A percentile compares a stretch with the other conserved stretches of the same genome.
Conservation (phyloP, 2,888 invertebrate species). For the Epirrhoe tristata region DNA sequence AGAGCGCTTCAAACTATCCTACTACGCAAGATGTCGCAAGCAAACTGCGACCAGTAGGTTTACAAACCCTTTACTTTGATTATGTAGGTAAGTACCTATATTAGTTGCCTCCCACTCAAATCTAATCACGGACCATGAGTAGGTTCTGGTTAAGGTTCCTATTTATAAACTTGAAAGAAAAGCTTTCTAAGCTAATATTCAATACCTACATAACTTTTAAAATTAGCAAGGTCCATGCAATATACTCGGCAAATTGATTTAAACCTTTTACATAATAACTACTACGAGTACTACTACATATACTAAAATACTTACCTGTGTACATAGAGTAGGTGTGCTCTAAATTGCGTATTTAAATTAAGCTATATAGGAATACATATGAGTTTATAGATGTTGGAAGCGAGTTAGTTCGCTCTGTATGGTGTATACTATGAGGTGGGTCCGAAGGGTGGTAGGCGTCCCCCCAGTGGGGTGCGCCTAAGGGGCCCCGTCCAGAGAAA, state of each 20-base stretch:
- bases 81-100: too few relatives aligned
- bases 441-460: slow-evolving; percentile 55
- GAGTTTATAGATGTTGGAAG: slow-evolving; percentile 80
- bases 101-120: background rate
- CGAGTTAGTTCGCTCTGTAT: slow-evolving; percentile 82
- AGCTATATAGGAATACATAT: slow-evolving; percentile 72
- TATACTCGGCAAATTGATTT: slow-evolving; percentile 73
- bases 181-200: slow-evolving; percentile 18
- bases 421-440: slow-evolving; percentile 80
- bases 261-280: slow-evolving; percentile 57
- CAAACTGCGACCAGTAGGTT: background rate
- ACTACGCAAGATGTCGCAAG: background rate
- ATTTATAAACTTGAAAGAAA: background rate
- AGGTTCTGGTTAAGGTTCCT: too few relatives aligned
- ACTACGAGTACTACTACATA: background rate
- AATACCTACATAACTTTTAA: slow-evolving; percentile 33
- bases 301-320: slow-evolving; percentile 18
- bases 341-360: slow-evolving; percentile 82
- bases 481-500: slow-evolving; percentile 84
- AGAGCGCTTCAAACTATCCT: background rate
- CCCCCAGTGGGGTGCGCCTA: slow-evolving; percentile 69
- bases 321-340: slow-evolving; percentile 56
- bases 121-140: background rate
- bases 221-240: slow-evolving; percentile 52
- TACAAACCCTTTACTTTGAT: background rate